Evolutionary conservation across 2,113 vertebrate genomes (phyloP).

Genomic region (Leptocoma aspasia): DNA sequence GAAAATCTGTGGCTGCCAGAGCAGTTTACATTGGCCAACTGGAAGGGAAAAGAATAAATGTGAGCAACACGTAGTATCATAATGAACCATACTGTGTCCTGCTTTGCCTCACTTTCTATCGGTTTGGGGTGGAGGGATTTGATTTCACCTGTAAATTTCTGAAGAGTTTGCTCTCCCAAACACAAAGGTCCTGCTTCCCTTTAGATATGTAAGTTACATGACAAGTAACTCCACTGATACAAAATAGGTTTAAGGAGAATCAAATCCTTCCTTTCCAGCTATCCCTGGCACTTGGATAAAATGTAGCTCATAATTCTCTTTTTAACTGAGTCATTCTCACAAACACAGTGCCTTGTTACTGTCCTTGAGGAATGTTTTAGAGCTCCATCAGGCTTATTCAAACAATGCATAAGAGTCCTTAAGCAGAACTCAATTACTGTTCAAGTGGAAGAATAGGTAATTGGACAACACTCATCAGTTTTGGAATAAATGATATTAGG

Average conservation of each 20-base stretch:
- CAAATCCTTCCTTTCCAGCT: background rate
- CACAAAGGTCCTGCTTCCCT: background rate
- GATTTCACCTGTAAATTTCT: background rate
- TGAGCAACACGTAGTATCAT: accelerated
- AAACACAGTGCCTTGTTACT: background rate
- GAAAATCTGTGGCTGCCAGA: background rate
- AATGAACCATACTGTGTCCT: accelerated
- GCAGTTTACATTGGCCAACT: background rate
- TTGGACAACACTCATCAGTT: conserved; percentile 18
- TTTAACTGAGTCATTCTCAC: background rate
- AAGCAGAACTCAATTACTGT: conserved; percentile 6
- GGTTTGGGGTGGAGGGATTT: background rate
- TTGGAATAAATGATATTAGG: conserved; percentile 3
- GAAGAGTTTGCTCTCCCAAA: background rate
- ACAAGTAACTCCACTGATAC: background rate
- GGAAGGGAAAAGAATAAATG: background rate
- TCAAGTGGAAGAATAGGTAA: conserved; percentile 42
- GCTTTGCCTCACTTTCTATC: background rate
- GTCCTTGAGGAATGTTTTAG: conserved; percentile 6
- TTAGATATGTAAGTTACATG: background rate
- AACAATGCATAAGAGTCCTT: conserved; percentile 15
- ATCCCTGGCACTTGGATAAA: background rate
- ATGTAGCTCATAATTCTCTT: background rate
- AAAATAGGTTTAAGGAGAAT: background rate
- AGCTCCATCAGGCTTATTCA: background rate